These are phyloP conservation scores for Delia radicum DNA, from an alignment of 1,140 invertebrate genomes.

Conservation along the genomic window DNA sequence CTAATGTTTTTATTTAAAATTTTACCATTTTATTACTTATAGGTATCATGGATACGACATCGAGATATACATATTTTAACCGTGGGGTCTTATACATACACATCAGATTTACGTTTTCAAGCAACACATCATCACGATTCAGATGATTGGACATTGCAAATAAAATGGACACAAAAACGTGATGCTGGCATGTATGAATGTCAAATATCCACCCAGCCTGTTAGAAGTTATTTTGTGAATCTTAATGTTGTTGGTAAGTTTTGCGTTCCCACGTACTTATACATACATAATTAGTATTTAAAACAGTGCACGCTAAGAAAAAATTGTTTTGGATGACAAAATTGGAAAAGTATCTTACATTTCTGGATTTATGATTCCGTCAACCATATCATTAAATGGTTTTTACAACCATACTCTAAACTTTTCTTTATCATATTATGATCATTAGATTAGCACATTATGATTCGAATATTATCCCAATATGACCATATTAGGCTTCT, in stretches of 20 bases:
- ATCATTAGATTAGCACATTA: too few species aligned
- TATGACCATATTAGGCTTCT: too few species aligned
- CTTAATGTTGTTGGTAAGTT: constrained; percentile 76
- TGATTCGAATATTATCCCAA: too few species aligned
- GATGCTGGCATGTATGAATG: constrained; percentile 89
- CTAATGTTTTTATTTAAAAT: not conserved
- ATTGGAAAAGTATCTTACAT: too few species aligned
- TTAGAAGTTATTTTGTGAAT: constrained; percentile 73
- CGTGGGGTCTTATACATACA: constrained; percentile 85
- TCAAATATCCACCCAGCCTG: constrained; percentile 82
- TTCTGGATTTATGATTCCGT: too few species aligned
- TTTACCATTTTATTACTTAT: constrained; percentile 24
- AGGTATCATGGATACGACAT: constrained; percentile 82
- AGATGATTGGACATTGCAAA: constrained; percentile 89
- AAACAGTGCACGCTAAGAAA: too few species aligned
- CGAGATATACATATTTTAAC: constrained; percentile 87
- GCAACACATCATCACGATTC: constrained; percentile 78
- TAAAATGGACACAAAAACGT: constrained; percentile 86
- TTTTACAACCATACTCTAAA: too few species aligned
- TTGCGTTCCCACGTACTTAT: not conserved
- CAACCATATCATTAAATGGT: too few species aligned
- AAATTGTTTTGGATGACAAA: too few species aligned
- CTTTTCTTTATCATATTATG: too few species aligned
- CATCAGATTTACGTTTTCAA: constrained; percentile 86
- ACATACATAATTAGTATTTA: constrained; percentile 29